Evolutionary conservation across 2,888 invertebrate species (phyloP), one percentile per base, ranked within the genome.

Genomic region (Bombylius major): DNA sequence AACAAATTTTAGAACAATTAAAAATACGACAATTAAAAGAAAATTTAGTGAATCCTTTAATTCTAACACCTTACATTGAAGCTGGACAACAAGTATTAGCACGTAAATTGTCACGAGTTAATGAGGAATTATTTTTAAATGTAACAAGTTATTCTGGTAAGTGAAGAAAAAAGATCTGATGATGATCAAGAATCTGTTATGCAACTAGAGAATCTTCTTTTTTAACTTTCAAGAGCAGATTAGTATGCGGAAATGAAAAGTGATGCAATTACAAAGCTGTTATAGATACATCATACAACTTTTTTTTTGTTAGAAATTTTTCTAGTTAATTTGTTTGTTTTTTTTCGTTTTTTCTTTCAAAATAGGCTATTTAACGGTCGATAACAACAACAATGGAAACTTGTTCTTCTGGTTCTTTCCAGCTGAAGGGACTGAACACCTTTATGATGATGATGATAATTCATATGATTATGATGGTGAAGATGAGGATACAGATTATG

Each of bases 341-440:
- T 2, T 23, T 23, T 23, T 3, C 23, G 1, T 23, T 23, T 23
- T 23, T 23, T 23, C 3, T 23, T 3, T 23, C 23, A 23, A 23
- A 23, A 42, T 39, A 7, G 78, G 78, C 1, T 78, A 73, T 62
- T 62, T 79, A n/a, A 90, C 89, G 0, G 89, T 90, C 31, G 82
- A 90, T 66, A 81, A 86, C 67, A 72, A 77, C 5, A 81, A 77
- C 65, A 79, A 84, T 65, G 87, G 88, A 3, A 88, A 90, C 68
- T 70, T 86, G 65, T 91, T 87, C 73, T 90, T 91, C 73, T 90
- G 90, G 90, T 90, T 86, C 66, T 89, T 90, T 66, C 89, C 89
- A 1, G 1, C 71, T 66, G 55, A 69, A 51, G 66, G 71, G 0
- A 58, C 76, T 1, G 73, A 77, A 56, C 67, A 75, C 1, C 60